phyloP scores from a whole-genome alignment of 1,140 invertebrate species.

The Halyomorpha halys region DNA sequence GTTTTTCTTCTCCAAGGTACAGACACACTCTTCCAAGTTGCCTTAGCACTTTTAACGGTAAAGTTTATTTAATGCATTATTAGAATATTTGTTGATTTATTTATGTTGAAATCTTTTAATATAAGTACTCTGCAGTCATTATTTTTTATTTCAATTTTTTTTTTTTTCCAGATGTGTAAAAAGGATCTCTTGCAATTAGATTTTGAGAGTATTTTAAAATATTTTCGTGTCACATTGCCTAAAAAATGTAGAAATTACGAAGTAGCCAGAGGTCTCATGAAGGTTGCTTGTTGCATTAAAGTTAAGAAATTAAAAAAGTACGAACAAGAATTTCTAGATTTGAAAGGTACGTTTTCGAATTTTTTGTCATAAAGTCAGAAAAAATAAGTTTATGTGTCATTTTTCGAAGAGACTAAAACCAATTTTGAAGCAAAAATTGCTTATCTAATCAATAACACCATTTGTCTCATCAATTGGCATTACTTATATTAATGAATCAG shows the following conservation, averaged over 20 bases:
- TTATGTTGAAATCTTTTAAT: conserved; percentile 17
- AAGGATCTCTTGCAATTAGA: conserved; percentile 90
- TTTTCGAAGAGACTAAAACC: too few relatives aligned
- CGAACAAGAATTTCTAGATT: conserved; percentile 77
- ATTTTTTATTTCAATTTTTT: conserved; percentile 24
- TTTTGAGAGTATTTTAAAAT: conserved; percentile 89
- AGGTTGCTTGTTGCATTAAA: conserved; percentile 80
- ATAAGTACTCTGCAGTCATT: background rate
- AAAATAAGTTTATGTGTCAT: too few relatives aligned
- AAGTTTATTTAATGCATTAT: conserved; percentile 28
- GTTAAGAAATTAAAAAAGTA: conserved; percentile 93
- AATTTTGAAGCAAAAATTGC: too few relatives aligned
- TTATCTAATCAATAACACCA: too few relatives aligned
- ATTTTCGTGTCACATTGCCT: conserved; percentile 88
- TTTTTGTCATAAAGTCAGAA: too few relatives aligned
- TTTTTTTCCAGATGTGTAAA: conserved; percentile 55
- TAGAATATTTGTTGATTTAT: background rate
- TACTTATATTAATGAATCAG: too few relatives aligned
- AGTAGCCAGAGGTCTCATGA: conserved; percentile 76
- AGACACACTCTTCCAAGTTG: conserved; percentile 92
- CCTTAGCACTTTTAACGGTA: conserved; percentile 82
- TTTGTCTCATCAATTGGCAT: too few relatives aligned
- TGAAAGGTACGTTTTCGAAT: conserved; percentile 54
- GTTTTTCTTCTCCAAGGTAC: conserved; percentile 89
- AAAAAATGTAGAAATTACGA: conserved; percentile 92